Percentiles rank a stretch among this genome's conserved stretches.
Conservation (phyloP, 37 sponge, comb jelly and placozoan species). For the Beroe ovata region DNA sequence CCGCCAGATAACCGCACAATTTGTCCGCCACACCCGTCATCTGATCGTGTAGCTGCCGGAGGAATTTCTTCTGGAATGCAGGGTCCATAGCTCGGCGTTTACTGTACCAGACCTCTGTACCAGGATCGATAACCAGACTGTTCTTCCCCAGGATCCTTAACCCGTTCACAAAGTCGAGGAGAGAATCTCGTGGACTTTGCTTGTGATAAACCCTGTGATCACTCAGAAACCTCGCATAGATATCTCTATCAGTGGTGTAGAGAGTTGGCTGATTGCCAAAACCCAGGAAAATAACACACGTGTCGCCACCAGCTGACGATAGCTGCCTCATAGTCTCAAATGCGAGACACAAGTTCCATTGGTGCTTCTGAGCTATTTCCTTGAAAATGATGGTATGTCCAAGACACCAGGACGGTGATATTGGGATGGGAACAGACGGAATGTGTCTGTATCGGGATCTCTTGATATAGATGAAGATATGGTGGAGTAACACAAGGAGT, state of each 20-base stretch:
- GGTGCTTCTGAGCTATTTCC: neutral
- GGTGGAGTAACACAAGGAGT: no score
- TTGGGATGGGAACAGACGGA: conserved; percentile 6
- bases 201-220: conserved; percentile 6
- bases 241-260: neutral
- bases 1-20: neutral
- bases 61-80: conserved; percentile 16
- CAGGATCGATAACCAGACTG: neutral
- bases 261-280: neutral
- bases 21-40: neutral
- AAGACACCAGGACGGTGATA: neutral
- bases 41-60: neutral
- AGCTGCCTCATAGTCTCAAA: neutral
- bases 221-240: neutral
- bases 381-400: neutral
- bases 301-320: conserved; percentile 15
- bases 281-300: neutral
- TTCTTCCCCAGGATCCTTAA: neutral
- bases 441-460: neutral
- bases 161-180: neutral
- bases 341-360: neutral
- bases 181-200: neutral
- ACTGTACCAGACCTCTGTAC: conserved; percentile 4
- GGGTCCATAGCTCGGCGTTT: conserved; percentile 25
- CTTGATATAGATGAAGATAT: neutral